phyloP scores from a whole-genome alignment of 2,888 invertebrate species.

The Melolontha melolontha region DNA sequence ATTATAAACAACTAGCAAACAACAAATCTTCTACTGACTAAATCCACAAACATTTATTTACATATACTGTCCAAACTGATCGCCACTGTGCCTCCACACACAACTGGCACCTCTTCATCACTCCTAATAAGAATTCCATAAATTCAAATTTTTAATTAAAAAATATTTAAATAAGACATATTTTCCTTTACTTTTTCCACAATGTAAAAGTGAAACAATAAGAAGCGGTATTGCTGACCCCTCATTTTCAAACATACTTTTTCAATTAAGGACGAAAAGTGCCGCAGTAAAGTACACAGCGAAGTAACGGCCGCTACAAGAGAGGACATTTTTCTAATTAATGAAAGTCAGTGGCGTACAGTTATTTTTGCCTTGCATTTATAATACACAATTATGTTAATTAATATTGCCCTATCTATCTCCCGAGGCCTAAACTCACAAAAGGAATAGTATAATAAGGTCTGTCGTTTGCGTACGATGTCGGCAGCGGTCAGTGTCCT shows the following conservation, averaged over 20 bases:
- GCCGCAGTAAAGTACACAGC: neutral
- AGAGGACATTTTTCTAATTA: slow-evolving; percentile 29
- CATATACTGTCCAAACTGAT: too few relatives aligned
- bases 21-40: too few relatives aligned
- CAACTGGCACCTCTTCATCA: too few relatives aligned
- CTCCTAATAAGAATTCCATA: too few relatives aligned
- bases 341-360: slow-evolving; percentile 9
- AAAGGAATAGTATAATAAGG: slow-evolving; percentile 21
- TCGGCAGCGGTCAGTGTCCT: slow-evolving; percentile 52
- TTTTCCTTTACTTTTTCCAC: slow-evolving; percentile 22
- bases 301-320: slow-evolving; percentile 1
- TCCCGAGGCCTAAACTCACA: slow-evolving; percentile 13
- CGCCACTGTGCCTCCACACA: too few relatives aligned
- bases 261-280: slow-evolving; percentile 20
- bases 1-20: too few relatives aligned
- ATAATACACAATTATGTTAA: slow-evolving; percentile 25
- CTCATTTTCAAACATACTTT: slow-evolving; percentile 25
- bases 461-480: slow-evolving; percentile 38
- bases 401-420: slow-evolving; percentile 30
- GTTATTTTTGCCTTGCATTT: slow-evolving; percentile 5
- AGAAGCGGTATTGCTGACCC: slow-evolving; percentile 8
- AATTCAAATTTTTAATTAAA: too few relatives aligned
- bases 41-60: too few relatives aligned
- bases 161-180: slow-evolving; percentile 3
- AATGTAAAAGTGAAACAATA: slow-evolving; percentile 27